phyloP scores from a whole-genome alignment of 2,797 vertebrate genomes.

The Echeneis naucrates region DNA sequence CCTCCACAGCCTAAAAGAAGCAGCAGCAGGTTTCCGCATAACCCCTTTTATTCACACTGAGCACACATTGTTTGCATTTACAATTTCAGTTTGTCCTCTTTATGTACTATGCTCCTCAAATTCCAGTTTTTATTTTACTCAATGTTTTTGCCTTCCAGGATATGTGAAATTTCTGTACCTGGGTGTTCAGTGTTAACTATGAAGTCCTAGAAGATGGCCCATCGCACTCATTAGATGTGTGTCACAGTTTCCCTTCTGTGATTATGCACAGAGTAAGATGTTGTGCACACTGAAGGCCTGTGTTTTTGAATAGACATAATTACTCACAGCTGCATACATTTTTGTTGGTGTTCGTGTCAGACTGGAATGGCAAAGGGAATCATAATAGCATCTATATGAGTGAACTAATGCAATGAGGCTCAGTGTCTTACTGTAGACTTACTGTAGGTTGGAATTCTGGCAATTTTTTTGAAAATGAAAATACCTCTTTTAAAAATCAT shows the following conservation, averaged over 20 bases:
- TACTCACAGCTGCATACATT: neutral
- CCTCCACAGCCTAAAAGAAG: conserved; percentile 24
- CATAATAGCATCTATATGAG: neutral
- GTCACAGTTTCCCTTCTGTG: neutral
- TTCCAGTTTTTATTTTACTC: conserved; percentile 37
- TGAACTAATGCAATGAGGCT: neutral
- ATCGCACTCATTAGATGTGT: neutral
- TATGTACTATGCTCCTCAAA: conserved; percentile 20
- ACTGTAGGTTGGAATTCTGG: no score
- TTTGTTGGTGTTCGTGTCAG: conserved; percentile 4
- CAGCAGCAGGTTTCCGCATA: conserved; percentile 45
- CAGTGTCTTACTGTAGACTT: neutral
- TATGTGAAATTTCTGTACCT: conserved; percentile 37
- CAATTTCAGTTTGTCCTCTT: conserved; percentile 10
- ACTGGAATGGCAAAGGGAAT: conserved; percentile 13
- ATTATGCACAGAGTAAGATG: neutral
- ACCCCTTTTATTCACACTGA: conserved; percentile 34
- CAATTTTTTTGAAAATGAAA: no score
- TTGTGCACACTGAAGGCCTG: neutral
- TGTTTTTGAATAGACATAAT: conserved; percentile 3
- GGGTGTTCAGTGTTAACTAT: conserved; percentile 15
- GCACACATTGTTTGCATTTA: conserved; percentile 32
- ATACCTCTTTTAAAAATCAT: no score
- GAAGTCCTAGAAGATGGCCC: neutral
- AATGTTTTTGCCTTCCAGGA: conserved; percentile 68